Evolutionary conservation across 2,113 vertebrate genomes (phyloP).

Genomic region (Eurypyga helias): DNA sequence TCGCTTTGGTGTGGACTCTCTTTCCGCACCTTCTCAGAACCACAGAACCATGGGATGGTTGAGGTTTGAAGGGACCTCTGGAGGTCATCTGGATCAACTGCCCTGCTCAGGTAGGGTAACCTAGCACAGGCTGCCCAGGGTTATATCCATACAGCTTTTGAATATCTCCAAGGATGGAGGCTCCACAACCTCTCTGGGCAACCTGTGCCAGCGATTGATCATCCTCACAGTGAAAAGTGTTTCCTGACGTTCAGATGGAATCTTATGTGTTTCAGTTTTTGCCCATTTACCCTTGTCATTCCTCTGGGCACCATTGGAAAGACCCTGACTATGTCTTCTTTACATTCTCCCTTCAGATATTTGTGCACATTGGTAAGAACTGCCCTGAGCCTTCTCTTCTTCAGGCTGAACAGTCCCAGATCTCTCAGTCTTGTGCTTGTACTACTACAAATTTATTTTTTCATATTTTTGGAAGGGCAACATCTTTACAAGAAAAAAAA

Average conservation of each 20-base stretch:
- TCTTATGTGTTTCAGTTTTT: background rate
- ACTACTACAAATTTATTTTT: background rate
- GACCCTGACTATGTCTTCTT: background rate
- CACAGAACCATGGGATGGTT: background rate
- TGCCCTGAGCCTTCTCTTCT: background rate
- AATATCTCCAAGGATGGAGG: background rate
- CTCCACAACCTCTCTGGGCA: background rate
- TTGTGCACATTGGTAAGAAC: background rate
- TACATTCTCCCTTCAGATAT: background rate
- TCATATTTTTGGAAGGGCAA: background rate
- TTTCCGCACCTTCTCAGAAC: background rate
- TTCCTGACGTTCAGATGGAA: background rate
- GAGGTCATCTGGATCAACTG: rapidly evolving
- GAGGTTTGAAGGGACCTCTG: background rate
- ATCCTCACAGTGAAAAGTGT: background rate
- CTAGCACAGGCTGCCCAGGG: background rate
- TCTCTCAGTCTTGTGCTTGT: background rate
- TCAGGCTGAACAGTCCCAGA: background rate
- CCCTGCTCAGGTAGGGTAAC: background rate
- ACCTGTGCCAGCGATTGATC: background rate
- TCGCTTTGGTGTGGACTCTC: background rate
- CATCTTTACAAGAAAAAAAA: background rate
- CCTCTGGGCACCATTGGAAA: background rate
- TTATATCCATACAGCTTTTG: rapidly evolving
- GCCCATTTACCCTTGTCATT: background rate